Conservation (phyloP, 2,888 invertebrate species). For the Cerceris rybyensis region DNA sequence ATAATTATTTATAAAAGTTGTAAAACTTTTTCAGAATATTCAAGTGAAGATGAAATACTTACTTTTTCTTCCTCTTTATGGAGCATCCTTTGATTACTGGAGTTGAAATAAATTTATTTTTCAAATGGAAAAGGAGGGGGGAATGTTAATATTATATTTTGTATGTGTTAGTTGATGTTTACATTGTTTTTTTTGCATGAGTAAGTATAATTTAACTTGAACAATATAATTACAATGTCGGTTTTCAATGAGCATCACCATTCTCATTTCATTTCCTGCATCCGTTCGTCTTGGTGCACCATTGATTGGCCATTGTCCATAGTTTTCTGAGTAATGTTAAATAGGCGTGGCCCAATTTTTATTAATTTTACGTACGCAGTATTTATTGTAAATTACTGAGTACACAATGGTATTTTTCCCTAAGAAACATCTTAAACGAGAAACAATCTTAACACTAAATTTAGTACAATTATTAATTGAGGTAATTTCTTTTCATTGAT, state of each 20-base stretch:
- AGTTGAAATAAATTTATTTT: no score
- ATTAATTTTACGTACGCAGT: neutral
- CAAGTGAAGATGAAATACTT: no score
- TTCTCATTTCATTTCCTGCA: slow-evolving; percentile 44
- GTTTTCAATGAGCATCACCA: neutral
- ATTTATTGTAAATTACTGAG: neutral
- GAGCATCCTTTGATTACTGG: no score
- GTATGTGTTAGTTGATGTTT: neutral
- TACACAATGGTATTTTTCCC: slow-evolving; percentile 1
- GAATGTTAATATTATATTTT: neutral
- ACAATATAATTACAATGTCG: neutral
- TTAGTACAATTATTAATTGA: no score
- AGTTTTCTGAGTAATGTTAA: slow-evolving; percentile 52
- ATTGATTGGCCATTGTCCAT: slow-evolving; percentile 46
- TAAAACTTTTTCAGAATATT: no score
- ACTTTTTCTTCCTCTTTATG: no score
- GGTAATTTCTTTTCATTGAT: no score
- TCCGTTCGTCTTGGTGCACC: slow-evolving; percentile 19
- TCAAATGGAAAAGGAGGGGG: neutral
- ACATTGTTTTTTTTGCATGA: neutral
- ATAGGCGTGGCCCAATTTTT: slow-evolving; percentile 48
- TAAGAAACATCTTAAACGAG: no score
- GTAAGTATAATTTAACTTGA: neutral
- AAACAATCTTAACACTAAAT: no score
- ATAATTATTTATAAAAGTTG: no score